phyloP scores from a whole-genome alignment of 1,140 invertebrate genomes.

The Delia radicum region DNA sequence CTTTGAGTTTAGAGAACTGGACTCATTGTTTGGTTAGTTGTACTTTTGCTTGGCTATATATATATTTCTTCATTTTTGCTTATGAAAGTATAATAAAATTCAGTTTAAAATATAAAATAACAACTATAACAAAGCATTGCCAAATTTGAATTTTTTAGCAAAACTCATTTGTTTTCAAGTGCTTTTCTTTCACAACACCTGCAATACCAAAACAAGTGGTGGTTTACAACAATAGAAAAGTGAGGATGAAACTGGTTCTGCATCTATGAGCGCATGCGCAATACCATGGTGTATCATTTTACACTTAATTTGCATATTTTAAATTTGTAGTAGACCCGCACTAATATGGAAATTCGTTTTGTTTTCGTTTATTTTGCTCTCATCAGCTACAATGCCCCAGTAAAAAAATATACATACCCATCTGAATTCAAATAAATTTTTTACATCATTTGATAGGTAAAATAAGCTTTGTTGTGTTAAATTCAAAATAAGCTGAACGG shows the following conservation, averaged over 20 bases:
- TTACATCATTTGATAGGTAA: too few relatives aligned
- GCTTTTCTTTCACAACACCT: conserved; percentile 15
- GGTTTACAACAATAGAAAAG: not conserved
- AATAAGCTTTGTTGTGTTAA: too few relatives aligned
- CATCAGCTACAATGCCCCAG: too few relatives aligned
- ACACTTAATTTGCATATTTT: conserved; percentile 19
- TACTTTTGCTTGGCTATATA: too few relatives aligned
- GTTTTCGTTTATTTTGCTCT: not conserved
- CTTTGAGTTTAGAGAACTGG: too few relatives aligned
- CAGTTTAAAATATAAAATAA: too few relatives aligned
- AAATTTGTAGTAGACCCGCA: not conserved
- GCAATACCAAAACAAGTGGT: not conserved
- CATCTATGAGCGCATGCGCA: conserved; percentile 21
- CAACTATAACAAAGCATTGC: not conserved
- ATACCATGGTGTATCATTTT: conserved; percentile 17
- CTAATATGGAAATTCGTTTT: not conserved
- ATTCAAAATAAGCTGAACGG: too few relatives aligned
- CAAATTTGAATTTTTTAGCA: conserved; percentile 12
- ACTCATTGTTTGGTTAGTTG: too few relatives aligned
- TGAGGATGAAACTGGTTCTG: conserved; percentile 18
- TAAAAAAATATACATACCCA: too few relatives aligned
- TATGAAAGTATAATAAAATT: not conserved
- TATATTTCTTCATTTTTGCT: too few relatives aligned
- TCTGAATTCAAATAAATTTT: too few relatives aligned
- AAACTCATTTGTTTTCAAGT: conserved; percentile 3